These are phyloP conservation scores for Boloria euphrosyne DNA, from an alignment of 2,888 invertebrate genomes.

Conservation along the genomic window DNA sequence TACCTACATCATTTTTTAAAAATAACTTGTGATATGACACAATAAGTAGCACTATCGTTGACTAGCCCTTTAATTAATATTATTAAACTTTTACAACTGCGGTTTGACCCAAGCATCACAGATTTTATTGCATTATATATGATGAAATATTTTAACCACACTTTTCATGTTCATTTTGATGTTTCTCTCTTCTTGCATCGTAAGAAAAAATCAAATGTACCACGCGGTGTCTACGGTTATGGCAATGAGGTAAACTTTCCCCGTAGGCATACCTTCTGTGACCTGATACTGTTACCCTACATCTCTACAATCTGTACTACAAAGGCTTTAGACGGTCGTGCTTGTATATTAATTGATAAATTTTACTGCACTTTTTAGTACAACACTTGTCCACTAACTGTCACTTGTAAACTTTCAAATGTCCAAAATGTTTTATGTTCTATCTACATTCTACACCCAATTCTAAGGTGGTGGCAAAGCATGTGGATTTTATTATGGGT, in stretches of 20 bases:
- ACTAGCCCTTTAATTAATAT: background rate
- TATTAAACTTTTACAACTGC: too few relatives aligned
- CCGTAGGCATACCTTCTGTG: constrained; percentile 69
- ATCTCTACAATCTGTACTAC: constrained; percentile 16
- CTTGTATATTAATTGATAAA: constrained; percentile 1
- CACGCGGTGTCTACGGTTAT: constrained; percentile 97
- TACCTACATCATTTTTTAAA: too few relatives aligned
- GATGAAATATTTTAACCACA: constrained; percentile 49
- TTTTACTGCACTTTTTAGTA: too few relatives aligned
- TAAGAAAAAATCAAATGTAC: constrained; percentile 95
- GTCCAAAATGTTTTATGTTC: too few relatives aligned
- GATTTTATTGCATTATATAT: constrained; percentile 30
- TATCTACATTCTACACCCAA: too few relatives aligned
- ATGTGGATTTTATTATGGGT: too few relatives aligned
- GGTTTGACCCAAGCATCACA: constrained; percentile 29
- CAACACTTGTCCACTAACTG: too few relatives aligned
- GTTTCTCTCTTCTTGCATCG: constrained; percentile 84
- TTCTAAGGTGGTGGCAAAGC: too few relatives aligned
- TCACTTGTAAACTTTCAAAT: too few relatives aligned
- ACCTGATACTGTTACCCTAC: constrained; percentile 44
- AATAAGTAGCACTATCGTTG: background rate
- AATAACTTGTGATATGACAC: background rate
- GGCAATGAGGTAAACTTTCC: constrained; percentile 91
- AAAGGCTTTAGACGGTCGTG: constrained; percentile 3
- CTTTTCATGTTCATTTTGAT: constrained; percentile 75